phyloP scores from a whole-genome alignment of 2,888 invertebrate genomes.

The Notodonta ziczac region DNA sequence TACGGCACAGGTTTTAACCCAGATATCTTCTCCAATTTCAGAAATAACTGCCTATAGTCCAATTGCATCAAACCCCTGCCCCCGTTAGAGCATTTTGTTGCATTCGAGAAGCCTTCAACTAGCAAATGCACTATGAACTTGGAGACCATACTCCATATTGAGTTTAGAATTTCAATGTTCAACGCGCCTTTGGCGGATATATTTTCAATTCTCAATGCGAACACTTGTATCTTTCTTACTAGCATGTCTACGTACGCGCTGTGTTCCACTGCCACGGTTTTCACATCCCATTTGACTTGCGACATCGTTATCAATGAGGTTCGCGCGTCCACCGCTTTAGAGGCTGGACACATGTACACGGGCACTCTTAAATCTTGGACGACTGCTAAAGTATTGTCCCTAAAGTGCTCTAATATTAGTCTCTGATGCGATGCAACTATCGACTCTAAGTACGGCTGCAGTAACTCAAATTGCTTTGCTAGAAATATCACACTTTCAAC shows the following conservation, averaged over 20 bases:
- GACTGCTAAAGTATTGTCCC: conserved; percentile 89
- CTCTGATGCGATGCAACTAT: conserved; percentile 90
- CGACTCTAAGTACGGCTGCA: conserved; percentile 94
- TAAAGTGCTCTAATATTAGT: conserved; percentile 88
- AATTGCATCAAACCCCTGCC: conserved; percentile 99
- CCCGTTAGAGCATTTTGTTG: conserved; percentile 97
- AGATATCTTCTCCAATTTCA: conserved; percentile 95
- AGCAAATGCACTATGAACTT: conserved; percentile 93
- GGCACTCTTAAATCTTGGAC: conserved; percentile 91
- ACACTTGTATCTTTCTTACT: conserved; percentile 89
- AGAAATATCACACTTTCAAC: conserved; percentile 97
- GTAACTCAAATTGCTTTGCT: conserved; percentile 92
- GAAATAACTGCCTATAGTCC: conserved; percentile 97
- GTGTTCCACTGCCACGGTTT: conserved; percentile 97
- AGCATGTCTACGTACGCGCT: conserved; percentile 94
- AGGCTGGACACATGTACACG: conserved; percentile 94
- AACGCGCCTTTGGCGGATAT: conserved; percentile 89
- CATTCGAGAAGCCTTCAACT: conserved; percentile 96
- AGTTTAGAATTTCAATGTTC: conserved; percentile 87
- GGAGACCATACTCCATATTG: conserved; percentile 95
- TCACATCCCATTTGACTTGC: conserved; percentile 97
- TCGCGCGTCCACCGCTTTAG: conserved; percentile 91
- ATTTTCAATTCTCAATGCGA: conserved; percentile 91
- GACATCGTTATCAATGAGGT: conserved; percentile 93
- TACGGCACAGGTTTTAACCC: conserved; percentile 93